phyloP scores from a whole-genome alignment of 2,113 vertebrate species.

The Melanerpes formicivorus region DNA sequence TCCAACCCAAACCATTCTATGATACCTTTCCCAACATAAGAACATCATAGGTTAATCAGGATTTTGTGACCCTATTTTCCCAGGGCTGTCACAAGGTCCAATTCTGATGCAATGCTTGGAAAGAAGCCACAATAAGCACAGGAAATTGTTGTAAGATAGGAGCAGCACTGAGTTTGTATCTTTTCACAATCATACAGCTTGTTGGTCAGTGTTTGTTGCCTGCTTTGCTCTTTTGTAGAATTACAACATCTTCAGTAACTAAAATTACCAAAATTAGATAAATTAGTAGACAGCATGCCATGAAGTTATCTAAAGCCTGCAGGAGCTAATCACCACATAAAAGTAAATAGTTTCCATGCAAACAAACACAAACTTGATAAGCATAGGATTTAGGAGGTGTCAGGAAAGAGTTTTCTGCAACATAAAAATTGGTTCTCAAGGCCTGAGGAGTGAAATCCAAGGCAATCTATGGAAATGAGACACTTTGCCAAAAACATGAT shows the following conservation, averaged over 20 bases:
- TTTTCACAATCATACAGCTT: neutral
- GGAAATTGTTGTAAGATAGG: neutral
- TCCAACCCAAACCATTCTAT: too few relatives aligned
- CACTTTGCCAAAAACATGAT: rapidly evolving
- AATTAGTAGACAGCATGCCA: neutral
- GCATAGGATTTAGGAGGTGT: neutral
- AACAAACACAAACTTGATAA: neutral
- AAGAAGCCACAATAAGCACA: neutral
- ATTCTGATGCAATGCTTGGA: neutral
- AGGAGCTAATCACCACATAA: neutral
- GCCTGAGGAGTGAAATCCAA: neutral
- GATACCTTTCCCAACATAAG: neutral
- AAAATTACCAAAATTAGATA: neutral
- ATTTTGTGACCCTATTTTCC: rapidly evolving
- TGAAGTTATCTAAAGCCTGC: neutral
- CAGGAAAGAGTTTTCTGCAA: neutral
- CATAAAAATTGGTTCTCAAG: neutral
- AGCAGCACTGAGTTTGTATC: rapidly evolving
- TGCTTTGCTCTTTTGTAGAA: neutral
- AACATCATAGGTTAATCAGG: neutral
- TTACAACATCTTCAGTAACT: neutral
- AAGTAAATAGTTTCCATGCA: neutral
- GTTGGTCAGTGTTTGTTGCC: neutral
- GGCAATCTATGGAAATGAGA: neutral
- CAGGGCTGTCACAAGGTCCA: neutral